Evolutionary conservation across 2,113 vertebrate genomes (phyloP), one percentile per base, ranked within the genome.

Genomic region (human): DNA sequence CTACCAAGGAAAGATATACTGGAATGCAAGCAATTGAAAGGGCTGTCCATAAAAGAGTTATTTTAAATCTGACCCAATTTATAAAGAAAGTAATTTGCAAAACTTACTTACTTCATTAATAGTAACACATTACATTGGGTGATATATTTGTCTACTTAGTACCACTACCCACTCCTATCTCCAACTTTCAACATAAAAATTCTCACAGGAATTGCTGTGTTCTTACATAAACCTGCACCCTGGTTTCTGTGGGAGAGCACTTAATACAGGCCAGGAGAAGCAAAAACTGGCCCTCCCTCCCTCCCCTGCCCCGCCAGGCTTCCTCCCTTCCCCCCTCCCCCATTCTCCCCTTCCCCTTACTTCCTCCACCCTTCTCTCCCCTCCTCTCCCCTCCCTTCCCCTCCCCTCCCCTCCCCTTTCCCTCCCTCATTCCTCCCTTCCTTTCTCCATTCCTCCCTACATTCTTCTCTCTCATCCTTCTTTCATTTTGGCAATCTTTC

Each of bases 1-100:
- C 35, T n/a, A 85, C 66, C 68, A 18, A 70, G 68, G 55, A 80
- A 13, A 89, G 20, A 12, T 32, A 40, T 64, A 32, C 35, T 89
- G 73, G 66, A 85, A 50, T 72, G 27, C 16, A 90, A 88, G 8
- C 32, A 72, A 78, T 32, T 52, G 9, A 85, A 80, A 80, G 38
- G 8, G n/a, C 10, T 68, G 64, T 61, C 18, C 59, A 12, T 57
- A 68, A 35, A 89, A 73, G 16, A 86, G 32, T 23, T 32, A 30
- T 78, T 94, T 92, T 30, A 83, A 90, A 52, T 90, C 13, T 64
- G n/a, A 92, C 50, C 6, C 59, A 83, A 64, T 90, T 87, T 57
- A 91, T 57, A 83, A 66, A 88, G 16, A 91, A 87, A 78, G 16
- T 48, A 57, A 75, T 68, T 73, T 96, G 70, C 6, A 30, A 87